Percentiles rank a stretch among this genome's conserved stretches.
phyloP scores from a whole-genome alignment of 2,888 invertebrate species.

The Cephus spinipes region DNA sequence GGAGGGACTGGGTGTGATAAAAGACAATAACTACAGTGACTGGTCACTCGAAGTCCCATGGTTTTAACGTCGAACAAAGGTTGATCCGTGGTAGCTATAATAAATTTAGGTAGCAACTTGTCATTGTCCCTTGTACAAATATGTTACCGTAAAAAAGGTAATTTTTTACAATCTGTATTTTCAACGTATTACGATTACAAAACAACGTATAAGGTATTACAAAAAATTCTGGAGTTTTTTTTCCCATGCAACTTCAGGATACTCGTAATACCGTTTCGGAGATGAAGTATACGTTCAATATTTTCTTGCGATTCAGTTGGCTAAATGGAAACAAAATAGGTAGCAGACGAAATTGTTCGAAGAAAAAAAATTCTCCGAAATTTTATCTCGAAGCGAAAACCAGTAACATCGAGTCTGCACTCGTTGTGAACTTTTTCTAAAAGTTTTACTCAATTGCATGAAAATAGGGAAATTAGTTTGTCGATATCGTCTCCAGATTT shows the following conservation, averaged over 20 bases:
- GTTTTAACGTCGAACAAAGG: not conserved
- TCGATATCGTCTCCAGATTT: conserved; percentile 6
- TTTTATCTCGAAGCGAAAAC: not conserved
- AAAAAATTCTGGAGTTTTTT: not conserved
- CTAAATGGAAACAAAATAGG: not conserved
- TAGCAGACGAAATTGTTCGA: not conserved
- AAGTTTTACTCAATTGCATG: not conserved
- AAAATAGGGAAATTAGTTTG: conserved; percentile 2
- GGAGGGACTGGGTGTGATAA: too few species aligned
- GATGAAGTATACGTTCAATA: not conserved
- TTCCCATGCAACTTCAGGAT: not conserved
- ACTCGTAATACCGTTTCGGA: not conserved
- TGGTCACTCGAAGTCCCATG: not conserved
- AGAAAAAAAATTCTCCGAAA: not conserved
- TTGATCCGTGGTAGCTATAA: not conserved
- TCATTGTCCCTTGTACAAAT: not conserved
- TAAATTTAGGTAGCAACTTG: not conserved
- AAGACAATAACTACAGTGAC: too few species aligned
- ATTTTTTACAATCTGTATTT: not conserved
- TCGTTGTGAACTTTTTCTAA: not conserved
- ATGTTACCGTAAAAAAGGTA: not conserved
- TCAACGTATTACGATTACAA: not conserved
- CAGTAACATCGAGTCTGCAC: not conserved
- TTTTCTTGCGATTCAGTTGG: not conserved
- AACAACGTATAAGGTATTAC: too few species aligned